Base-by-base conservation (phyloP, 1,140 invertebrate genomes). In the Cydia fagiglandana region DNA sequence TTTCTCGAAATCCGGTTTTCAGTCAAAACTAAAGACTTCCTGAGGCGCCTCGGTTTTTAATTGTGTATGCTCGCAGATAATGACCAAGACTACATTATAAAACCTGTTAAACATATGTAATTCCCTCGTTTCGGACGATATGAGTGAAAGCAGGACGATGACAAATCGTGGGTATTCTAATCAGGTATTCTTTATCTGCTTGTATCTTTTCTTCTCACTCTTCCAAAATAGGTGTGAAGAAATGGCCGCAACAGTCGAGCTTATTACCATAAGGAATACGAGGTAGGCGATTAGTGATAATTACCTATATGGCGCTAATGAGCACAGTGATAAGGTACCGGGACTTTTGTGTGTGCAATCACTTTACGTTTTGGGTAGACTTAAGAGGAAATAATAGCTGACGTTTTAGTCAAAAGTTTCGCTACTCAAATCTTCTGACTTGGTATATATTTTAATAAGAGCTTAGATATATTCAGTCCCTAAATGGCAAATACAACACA, bases 261-360 rank as follows among this genome's bases (percentile, higher is more conserved):
- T 17, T 70, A 64, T 74, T 47, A 78, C 73, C 75, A 85, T 75
- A 78, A 64, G 50, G 45, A 80, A 73, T 73, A 78, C 73, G 73
- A n/a, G 30, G 77, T 75, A 76, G 64, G 73, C 70, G 79, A 79
- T 82, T 75, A 82, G 76, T 81, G 80, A 80, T 83, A 82, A 84
- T 84, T 80, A 82, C 78, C 45, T 73, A 20, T 68, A 75, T 76
- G 56, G 20, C 56, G 77, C 79, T 86, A 85, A 87, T 79, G 75
- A 78, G 78, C 74, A 83, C 83, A 84, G 83, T 78, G 76, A 81
- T 78, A 79, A 78, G 73, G 75, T 20, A 81, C 45, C 66, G 24
- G 78, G 61, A 73, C 64, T 70, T 73, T 47, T 38, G 73, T 64
- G 53, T 76, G 74, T 73, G 68, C 34, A 34, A 66, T 73, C 73